Evolutionary conservation across 2,888 invertebrate genomes (phyloP).

Genomic region (Antitype chi): DNA sequence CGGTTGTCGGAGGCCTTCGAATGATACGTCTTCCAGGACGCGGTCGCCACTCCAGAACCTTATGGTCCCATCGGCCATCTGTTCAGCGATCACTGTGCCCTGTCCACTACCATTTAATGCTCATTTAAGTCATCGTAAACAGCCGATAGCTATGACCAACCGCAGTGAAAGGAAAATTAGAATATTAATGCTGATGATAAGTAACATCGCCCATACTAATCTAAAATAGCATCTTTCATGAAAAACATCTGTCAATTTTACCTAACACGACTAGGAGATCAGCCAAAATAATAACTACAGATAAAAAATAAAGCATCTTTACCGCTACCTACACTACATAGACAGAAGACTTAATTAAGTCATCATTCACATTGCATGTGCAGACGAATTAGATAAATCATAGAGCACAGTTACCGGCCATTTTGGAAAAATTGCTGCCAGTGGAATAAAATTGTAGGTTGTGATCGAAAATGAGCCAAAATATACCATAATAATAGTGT

Average conservation of each 20-base stretch:
- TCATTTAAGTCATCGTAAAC: not conserved
- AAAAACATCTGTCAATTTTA: not conserved
- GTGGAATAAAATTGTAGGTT: conserved; percentile 35
- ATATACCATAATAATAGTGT: not conserved
- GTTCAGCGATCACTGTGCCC: too few relatives aligned
- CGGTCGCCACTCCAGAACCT: too few relatives aligned
- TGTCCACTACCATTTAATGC: too few relatives aligned
- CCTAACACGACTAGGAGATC: not conserved
- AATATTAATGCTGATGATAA: too few relatives aligned
- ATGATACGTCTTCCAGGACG: too few relatives aligned
- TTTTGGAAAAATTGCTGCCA: conserved; percentile 44
- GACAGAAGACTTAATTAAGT: conserved; percentile 15
- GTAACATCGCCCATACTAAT: too few relatives aligned
- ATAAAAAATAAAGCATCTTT: not conserved
- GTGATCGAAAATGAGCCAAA: not conserved
- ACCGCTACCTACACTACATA: not conserved
- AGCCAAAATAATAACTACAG: not conserved
- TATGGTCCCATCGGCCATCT: too few relatives aligned
- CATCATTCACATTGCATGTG: conserved; percentile 35
- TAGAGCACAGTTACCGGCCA: conserved; percentile 33
- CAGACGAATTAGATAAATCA: conserved; percentile 48
- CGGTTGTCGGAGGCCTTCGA: too few relatives aligned
- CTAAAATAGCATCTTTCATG: not conserved
- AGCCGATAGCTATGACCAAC: not conserved
- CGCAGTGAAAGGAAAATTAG: too few relatives aligned